phyloP scores from a whole-genome alignment of 2,113 vertebrate species.

The Edolisoma coerulescens region DNA sequence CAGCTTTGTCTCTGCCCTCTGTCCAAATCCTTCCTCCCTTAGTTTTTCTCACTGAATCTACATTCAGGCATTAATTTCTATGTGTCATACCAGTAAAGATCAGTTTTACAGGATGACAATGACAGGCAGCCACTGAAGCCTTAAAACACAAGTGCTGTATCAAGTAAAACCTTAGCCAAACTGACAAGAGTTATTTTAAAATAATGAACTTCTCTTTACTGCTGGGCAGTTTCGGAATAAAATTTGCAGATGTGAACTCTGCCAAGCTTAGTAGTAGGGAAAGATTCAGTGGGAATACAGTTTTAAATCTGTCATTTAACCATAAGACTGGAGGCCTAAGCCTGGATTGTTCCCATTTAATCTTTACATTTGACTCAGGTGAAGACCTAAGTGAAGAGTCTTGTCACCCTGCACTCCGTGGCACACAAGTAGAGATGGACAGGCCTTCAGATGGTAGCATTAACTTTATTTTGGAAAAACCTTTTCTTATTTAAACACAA shows the following conservation, averaged over 20 bases:
- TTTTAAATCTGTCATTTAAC: neutral
- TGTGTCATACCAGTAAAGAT: neutral
- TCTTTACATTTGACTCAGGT: neutral
- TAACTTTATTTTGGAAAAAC: neutral
- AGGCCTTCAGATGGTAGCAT: neutral
- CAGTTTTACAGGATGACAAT: slow-evolving; percentile 3
- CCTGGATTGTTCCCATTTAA: neutral
- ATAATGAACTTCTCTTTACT: slow-evolving; percentile 14
- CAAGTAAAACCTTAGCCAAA: neutral
- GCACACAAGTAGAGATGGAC: neutral
- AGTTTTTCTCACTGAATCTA: neutral
- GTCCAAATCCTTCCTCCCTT: neutral
- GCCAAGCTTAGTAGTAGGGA: neutral
- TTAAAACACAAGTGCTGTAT: neutral
- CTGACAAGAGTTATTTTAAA: slow-evolving; percentile 1
- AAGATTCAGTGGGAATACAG: neutral
- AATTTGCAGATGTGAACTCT: neutral
- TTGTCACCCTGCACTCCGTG: neutral
- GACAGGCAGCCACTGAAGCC: neutral
- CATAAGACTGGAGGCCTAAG: neutral
- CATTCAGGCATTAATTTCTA: neutral
- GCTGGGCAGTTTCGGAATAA: neutral
- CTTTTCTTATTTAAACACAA: neutral
- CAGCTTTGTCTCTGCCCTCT: neutral
- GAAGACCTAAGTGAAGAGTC: neutral